Base-by-base conservation (phyloP, 2,888 invertebrate genomes). In the Amblyjoppa fuscipennis region DNA sequence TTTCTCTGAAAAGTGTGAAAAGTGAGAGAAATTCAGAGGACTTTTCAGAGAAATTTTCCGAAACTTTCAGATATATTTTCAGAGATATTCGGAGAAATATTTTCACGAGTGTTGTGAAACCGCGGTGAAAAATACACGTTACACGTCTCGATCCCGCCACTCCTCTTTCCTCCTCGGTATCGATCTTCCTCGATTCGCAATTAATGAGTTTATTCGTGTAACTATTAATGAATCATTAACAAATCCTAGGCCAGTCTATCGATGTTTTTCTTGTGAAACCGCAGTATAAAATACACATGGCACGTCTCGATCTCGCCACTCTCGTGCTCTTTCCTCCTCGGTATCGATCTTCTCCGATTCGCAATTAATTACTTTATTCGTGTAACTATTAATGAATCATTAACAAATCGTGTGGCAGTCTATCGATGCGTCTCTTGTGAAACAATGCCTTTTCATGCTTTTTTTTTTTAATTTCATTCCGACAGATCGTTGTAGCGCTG, bases 401-500 rank as follows among this genome's bases (percentile, higher is more conserved):
- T 28, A 28, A 59, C 59, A 28, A 59, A 28, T 59, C 11, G 59
- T 4, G 11, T 4, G 28, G 3, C 4, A 4, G 25, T 59, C 3
- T 59, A 28, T 28, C 59, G 25, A 76, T 49, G 49, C 38, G 25
- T 70, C 53, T 75, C 34, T 25, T 25, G 31, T 5, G 20, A n/a
- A 51, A 45, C 16, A 53, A 81, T 59, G 51, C n/a, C 13, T n/a
- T 61, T 45, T 11, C 56, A 9, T 16, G 9, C 3, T 45, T 66
- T 78, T 25, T 51, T 59, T 53, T 11, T 68, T 59, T 11, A 81
- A 64, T 16, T 53, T 86, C 86, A 87, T 9, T 93, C 90, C 20
- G 89, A 80, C 70, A 94, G 90, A 73, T 94, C 92, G 81, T 94
- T 91, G 88, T 94, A 95, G 75, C 95, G 93, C 81, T 93, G 92